These are phyloP conservation scores for Camelus bactrianus DNA, from an alignment of 2,113 vertebrate genomes.

Conservation along the genomic window DNA sequence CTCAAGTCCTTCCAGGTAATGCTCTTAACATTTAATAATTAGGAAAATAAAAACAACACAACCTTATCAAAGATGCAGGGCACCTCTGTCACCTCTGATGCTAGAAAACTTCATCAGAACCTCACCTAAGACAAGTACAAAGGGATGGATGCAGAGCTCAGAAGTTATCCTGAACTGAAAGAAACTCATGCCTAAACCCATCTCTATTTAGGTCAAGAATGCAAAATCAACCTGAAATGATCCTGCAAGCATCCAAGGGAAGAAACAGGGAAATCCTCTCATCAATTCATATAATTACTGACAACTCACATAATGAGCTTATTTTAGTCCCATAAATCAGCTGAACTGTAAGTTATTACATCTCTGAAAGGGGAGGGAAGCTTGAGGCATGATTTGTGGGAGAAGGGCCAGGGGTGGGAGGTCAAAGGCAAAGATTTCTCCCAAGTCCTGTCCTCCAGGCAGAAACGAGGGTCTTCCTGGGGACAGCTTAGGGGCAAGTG, in stretches of 20 bases:
- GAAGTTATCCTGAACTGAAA: background rate
- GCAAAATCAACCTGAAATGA: slow-evolving; percentile 61
- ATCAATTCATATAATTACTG: slow-evolving; percentile 77
- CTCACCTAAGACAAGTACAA: background rate
- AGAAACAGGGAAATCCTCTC: slow-evolving; percentile 63
- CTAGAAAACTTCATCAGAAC: background rate
- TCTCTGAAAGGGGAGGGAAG: background rate
- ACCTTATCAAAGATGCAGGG: background rate
- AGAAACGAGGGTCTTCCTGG: background rate
- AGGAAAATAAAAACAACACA: slow-evolving; percentile 26
- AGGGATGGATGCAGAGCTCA: background rate
- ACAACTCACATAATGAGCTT: slow-evolving; percentile 70
- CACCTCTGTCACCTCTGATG: background rate
- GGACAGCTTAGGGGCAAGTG: background rate
- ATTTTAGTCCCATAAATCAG: slow-evolving; percentile 71
- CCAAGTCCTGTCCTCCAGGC: background rate
- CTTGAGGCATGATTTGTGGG: background rate
- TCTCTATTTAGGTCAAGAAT: slow-evolving; percentile 61
- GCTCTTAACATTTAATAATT: slow-evolving; percentile 7
- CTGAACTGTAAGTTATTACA: background rate
- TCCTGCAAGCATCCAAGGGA: slow-evolving; percentile 18
- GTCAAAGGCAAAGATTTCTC: background rate
- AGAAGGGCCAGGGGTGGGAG: background rate
- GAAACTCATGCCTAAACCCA: slow-evolving; percentile 55
- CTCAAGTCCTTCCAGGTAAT: background rate